Percentiles rank a stretch among this genome's conserved stretches.
Conservation (phyloP, 2,888 invertebrate species). For the Desoria tigrina region DNA sequence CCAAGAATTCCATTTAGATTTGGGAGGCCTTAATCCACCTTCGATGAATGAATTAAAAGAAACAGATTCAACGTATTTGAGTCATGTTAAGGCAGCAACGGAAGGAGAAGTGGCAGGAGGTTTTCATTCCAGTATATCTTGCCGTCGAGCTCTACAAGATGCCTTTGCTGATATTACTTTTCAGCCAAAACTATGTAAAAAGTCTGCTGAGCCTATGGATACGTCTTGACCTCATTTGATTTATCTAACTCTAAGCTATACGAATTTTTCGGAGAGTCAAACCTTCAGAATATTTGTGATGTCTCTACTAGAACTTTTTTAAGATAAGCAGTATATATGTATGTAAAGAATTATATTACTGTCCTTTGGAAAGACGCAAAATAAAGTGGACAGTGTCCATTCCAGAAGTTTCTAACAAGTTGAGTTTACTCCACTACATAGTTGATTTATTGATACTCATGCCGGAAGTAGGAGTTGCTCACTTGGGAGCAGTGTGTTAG, state of each 20-base stretch:
- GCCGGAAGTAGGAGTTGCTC: too few relatives aligned
- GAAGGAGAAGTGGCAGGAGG: slow-evolving; percentile 82
- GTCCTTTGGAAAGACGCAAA: too few relatives aligned
- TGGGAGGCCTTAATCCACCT: slow-evolving; percentile 76
- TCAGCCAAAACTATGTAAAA: slow-evolving; percentile 33
- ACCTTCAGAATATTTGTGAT: too few relatives aligned
- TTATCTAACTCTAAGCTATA: not conserved
- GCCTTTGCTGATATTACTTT: slow-evolving; percentile 68
- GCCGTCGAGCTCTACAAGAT: slow-evolving; percentile 83
- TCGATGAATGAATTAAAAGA: slow-evolving; percentile 64
- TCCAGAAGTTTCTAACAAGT: too few relatives aligned
- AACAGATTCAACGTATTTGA: slow-evolving; percentile 66
- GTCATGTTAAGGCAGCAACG: slow-evolving; percentile 73
- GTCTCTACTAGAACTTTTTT: too few relatives aligned
- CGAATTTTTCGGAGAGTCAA: too few relatives aligned
- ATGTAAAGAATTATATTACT: too few relatives aligned
- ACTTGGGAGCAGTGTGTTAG: too few relatives aligned
- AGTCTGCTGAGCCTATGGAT: slow-evolving; percentile 21
- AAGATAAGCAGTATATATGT: too few relatives aligned
- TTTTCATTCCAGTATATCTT: slow-evolving; percentile 77
- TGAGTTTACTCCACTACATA: too few relatives aligned
- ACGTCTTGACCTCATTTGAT: slow-evolving; percentile 25
- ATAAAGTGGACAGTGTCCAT: too few relatives aligned
- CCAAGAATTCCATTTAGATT: slow-evolving; percentile 62
- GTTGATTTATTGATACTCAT: too few relatives aligned